Evolutionary conservation across 2,113 vertebrate genomes (phyloP).

Genomic region (Actinemys pallida): DNA sequence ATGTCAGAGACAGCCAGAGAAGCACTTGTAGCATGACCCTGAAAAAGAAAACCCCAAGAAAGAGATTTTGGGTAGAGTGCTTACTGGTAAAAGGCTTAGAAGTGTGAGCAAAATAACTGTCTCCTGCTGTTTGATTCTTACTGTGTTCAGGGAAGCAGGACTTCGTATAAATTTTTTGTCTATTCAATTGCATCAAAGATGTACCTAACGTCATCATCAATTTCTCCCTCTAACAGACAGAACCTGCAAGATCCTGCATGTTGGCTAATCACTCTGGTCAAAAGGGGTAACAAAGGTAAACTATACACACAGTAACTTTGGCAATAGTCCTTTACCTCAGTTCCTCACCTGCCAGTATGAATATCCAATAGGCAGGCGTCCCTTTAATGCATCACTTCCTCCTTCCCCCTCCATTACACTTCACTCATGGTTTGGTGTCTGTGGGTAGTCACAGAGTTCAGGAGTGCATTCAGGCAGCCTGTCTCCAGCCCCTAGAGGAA

Average conservation of each 20-base stretch:
- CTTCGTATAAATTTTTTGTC: neutral
- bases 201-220: neutral
- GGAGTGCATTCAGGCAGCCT: neutral
- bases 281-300: neutral
- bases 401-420: neutral
- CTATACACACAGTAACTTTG: neutral
- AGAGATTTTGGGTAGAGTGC: neutral
- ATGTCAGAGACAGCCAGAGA: neutral
- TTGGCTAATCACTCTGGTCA: neutral
- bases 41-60: conserved; percentile 31
- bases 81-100: neutral
- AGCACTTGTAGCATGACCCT: neutral
- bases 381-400: neutral
- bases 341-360: neutral
- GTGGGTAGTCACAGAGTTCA: neutral
- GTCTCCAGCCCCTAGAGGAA: neutral
- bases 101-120: neutral
- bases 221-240: neutral
- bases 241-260: neutral
- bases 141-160: neutral
- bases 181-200: conserved; percentile 5
- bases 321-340: neutral
- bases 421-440: neutral
- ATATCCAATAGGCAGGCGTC: neutral
- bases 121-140: neutral